Base-by-base conservation (phyloP, 2,113 vertebrate genomes). In the Sturnira hondurensis region DNA sequence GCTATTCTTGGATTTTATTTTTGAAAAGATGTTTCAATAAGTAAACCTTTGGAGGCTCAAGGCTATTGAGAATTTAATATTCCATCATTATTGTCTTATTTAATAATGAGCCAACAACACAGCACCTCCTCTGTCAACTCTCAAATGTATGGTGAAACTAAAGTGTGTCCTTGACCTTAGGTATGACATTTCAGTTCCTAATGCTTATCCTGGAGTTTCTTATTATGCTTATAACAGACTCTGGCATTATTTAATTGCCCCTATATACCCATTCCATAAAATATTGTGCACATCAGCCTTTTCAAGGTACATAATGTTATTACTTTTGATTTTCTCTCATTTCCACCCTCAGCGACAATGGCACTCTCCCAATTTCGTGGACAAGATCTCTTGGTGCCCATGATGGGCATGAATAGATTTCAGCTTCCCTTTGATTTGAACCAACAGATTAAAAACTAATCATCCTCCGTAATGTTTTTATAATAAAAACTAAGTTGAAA, bases 401-500 rank as follows among this genome's bases (percentile, higher is more conserved):
- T 26, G 47, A 97, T 82, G 84, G 93, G 61, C 56, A 0, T 83
- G 74, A 98, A 95, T 93, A 93, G 78, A 95, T 97, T 98, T 96
- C 96, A 88, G 77, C 96, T 97, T 96, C 86, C 93, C 92, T 97
- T 96, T 97, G 96, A 98, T 97, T 77, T 41, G 54, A 82, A 95
- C 95, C 38, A 90, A 97, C 96, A 98, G 98, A 98, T 98, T 98
- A 98, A 97, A 98, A 98, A 98, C 97, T 98, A 97, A 98, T 98
- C 98, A 94, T 97, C 61, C 12, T 96, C 77, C 95, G 91, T 97
- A 97, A 97, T 98, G 97, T 97, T 98, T 98, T 98, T 98, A 98
- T 97, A 98, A 97, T 97, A 97, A 98, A 98, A 98, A 96, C 95
- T 95, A 98, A 97, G 95, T 97, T 97, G 96, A 98, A 98, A 98